Conservation (phyloP, 2,797 vertebrate species). For the Sciurus carolinensis region DNA sequence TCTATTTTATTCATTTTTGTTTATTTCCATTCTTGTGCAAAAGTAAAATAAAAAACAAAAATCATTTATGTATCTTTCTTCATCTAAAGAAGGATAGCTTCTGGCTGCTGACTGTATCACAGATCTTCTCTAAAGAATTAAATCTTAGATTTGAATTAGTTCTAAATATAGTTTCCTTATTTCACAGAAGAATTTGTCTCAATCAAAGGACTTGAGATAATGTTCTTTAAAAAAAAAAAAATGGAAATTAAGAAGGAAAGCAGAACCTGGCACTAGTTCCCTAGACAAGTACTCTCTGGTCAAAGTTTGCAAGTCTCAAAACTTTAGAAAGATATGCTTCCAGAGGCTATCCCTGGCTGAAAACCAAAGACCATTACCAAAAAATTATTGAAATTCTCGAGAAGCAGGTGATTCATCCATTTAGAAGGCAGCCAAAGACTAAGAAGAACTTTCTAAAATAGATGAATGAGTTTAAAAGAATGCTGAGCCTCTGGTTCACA, state of each 20-base stretch:
- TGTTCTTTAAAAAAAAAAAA: background rate
- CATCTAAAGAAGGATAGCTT: constrained; percentile 26
- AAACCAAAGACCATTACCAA: constrained; percentile 55
- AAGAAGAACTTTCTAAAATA: constrained; percentile 55
- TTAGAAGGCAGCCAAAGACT: constrained; percentile 35
- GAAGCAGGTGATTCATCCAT: constrained; percentile 49
- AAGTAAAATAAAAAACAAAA: constrained; percentile 48
- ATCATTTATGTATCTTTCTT: background rate
- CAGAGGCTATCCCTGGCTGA: constrained; percentile 29
- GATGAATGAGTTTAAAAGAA: constrained; percentile 62
- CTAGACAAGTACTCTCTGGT: constrained; percentile 49
- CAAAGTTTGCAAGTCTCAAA: constrained; percentile 42
- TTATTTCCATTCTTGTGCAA: constrained; percentile 20
- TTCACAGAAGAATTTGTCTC: background rate
- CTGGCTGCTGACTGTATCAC: background rate
- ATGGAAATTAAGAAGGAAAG: background rate
- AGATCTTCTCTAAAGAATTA: constrained; percentile 32
- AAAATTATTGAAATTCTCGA: constrained; percentile 67
- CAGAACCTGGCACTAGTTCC: background rate
- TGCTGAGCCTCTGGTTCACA: constrained; percentile 17
- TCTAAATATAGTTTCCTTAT: constrained; percentile 56
- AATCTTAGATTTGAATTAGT: constrained; percentile 25
- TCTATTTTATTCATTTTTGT: background rate
- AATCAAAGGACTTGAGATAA: constrained; percentile 25
- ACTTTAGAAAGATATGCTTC: constrained; percentile 49